Conservation (phyloP, 1,140 invertebrate genomes). For the Sarcophaga bullata region DNA sequence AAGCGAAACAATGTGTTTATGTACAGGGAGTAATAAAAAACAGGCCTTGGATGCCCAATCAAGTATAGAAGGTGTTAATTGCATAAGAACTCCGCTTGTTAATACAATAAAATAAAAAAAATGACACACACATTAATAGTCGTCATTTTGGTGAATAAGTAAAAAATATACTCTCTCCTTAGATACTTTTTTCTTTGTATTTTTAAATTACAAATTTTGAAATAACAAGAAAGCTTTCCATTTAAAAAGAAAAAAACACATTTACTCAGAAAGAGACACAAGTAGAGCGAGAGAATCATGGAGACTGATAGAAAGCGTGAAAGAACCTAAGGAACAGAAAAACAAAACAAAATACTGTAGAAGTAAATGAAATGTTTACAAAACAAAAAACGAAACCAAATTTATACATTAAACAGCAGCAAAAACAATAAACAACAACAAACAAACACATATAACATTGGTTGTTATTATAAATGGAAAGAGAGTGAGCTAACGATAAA, state of each 20-base stretch:
- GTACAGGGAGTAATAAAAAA: background rate
- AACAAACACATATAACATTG: background rate
- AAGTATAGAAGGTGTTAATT: conserved; percentile 31
- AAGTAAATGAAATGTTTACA: conserved; percentile 11
- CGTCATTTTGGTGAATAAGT: background rate
- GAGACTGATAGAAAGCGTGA: background rate
- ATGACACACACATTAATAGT: background rate
- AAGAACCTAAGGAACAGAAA: background rate
- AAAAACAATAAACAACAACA: background rate
- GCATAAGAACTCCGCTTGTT: conserved; percentile 32
- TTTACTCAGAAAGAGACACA: background rate
- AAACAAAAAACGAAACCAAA: background rate
- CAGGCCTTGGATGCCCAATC: background rate
- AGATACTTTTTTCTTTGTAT: background rate
- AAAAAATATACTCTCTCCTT: background rate
- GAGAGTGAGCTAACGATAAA: too few species aligned
- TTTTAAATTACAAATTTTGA: background rate
- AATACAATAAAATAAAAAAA: background rate
- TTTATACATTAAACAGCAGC: background rate
- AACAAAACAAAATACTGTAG: background rate
- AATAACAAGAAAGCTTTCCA: too few species aligned
- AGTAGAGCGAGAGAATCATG: background rate
- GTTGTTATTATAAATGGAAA: background rate
- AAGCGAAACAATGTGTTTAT: too few species aligned
- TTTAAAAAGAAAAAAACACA: background rate